Evolutionary conservation across 2,888 invertebrate species (phyloP).

Genomic region (Lampropteryx suffumata): DNA sequence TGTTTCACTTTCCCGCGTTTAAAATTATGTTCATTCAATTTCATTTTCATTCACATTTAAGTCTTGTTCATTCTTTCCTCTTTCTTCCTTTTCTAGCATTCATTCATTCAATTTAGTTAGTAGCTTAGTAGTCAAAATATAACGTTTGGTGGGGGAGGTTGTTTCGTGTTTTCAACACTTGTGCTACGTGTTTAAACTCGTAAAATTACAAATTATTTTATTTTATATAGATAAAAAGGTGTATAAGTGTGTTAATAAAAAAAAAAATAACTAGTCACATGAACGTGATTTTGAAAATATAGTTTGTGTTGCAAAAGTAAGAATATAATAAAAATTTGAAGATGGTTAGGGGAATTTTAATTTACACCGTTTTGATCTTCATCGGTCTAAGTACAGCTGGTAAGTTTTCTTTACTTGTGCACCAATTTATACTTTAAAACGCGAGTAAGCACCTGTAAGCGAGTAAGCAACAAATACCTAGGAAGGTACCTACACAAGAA

Average conservation of each 20-base stretch:
- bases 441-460: too few species aligned
- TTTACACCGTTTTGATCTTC: constrained; percentile 52
- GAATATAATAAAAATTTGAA: constrained; percentile 2
- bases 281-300: too few species aligned
- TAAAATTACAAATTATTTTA: too few species aligned
- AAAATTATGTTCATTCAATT: constrained; percentile 10
- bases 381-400: constrained; percentile 47
- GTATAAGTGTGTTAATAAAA: constrained; percentile 14
- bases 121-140: constrained; percentile 28
- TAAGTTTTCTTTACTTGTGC: constrained; percentile 56
- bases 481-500: too few species aligned
- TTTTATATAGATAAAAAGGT: too few species aligned
- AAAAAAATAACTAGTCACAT: constrained; percentile 28
- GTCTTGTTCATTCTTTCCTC: background rate
- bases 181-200: constrained; percentile 34
- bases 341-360: constrained; percentile 52
- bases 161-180: constrained; percentile 26
- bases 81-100: constrained; percentile 12
- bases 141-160: constrained; percentile 3
- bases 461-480: too few species aligned
- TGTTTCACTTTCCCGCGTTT: constrained; percentile 18
- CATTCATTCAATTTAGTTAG: too few species aligned
- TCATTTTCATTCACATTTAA: too few species aligned
- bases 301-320: constrained; percentile 1
- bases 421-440: too few species aligned